Percentiles rank a stretch among this genome's conserved stretches.
Conservation (phyloP, 2,797 vertebrate genomes). For the Emys orbicularis region DNA sequence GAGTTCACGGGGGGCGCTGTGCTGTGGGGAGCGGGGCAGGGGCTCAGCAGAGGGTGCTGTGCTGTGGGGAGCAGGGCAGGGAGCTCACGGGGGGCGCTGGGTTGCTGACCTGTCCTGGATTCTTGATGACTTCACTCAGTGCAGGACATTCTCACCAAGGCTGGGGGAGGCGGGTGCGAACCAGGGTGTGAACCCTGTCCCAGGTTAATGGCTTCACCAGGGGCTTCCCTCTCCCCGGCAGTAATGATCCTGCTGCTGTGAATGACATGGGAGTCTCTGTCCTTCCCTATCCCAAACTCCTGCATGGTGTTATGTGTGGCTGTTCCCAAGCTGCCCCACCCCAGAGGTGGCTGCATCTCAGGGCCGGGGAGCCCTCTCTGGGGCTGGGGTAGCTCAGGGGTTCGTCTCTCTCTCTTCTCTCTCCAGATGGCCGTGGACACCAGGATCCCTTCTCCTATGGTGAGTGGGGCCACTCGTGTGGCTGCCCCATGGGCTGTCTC, state of each 20-base stretch:
- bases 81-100: too few relatives aligned
- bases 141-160: too few relatives aligned
- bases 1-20: too few relatives aligned
- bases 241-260: not conserved
- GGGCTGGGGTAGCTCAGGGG: not conserved
- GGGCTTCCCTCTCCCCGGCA: not conserved
- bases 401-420: not conserved
- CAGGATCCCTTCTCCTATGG: conserved; percentile 19
- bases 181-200: too few relatives aligned
- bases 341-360: not conserved
- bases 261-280: not conserved
- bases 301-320: not conserved
- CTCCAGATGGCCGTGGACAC: not conserved
- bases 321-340: not conserved
- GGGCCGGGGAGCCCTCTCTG: not conserved
- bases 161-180: too few relatives aligned
- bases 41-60: too few relatives aligned
- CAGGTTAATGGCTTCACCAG: not conserved
- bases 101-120: too few relatives aligned
- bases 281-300: not conserved
- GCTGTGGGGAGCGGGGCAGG: too few relatives aligned
- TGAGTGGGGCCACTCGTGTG: not conserved
- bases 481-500: not conserved
- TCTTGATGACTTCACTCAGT: too few relatives aligned
- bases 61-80: too few relatives aligned